Percentiles rank a stretch among this genome's conserved stretches.
phyloP scores from a whole-genome alignment of 2,888 invertebrate species.

The Penaeus monodon region DNA sequence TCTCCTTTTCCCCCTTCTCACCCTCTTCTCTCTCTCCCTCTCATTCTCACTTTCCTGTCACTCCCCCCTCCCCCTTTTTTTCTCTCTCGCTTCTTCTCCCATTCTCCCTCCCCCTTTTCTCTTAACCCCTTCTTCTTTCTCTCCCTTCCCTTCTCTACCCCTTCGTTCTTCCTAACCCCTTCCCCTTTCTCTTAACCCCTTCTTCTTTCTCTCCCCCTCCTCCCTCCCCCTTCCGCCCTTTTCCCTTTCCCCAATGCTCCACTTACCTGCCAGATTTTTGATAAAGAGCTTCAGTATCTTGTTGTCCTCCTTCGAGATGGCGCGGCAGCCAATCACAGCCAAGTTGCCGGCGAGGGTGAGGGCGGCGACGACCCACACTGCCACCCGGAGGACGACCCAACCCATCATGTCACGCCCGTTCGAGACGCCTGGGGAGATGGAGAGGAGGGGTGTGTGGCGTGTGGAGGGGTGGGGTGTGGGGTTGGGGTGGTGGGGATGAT shows the following conservation, averaged over 20 bases:
- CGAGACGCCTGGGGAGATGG: constrained; percentile 28
- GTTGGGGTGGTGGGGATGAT: neutral
- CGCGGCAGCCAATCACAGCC: constrained; percentile 66
- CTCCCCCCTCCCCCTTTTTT: too few relatives aligned
- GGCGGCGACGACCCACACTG: constrained; percentile 67
- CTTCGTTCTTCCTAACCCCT: too few relatives aligned
- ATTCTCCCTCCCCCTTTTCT: too few relatives aligned
- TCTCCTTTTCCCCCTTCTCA: too few relatives aligned
- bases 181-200: accelerated
- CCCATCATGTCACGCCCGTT: constrained; percentile 39
- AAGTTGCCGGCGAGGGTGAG: constrained; percentile 67
- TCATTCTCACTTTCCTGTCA: too few relatives aligned
- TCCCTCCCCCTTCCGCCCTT: too few relatives aligned
- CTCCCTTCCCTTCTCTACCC: too few relatives aligned
- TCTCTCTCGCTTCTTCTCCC: too few relatives aligned
- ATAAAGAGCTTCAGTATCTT: constrained; percentile 77
- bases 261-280: constrained; percentile 75
- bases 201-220: too few relatives aligned
- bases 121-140: too few relatives aligned
- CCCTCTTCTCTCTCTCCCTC: too few relatives aligned
- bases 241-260: neutral
- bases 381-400: constrained; percentile 39
- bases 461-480: neutral
- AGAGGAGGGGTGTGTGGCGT: too few relatives aligned
- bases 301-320: constrained; percentile 76